Base-by-base conservation (phyloP, 2,888 invertebrate species). In the Oxycera nigricornis region DNA sequence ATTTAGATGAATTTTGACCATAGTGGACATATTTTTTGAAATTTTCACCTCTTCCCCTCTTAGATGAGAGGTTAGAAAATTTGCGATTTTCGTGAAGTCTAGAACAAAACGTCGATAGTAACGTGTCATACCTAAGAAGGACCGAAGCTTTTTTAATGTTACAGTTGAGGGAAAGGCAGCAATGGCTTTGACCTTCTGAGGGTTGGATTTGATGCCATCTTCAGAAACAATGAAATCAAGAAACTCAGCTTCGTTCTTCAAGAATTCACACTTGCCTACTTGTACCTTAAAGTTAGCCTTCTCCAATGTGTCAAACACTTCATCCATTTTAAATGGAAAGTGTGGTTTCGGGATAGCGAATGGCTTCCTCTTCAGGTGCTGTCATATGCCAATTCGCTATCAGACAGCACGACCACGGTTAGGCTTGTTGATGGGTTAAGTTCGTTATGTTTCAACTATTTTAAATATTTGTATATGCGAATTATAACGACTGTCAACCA, bases 181-280 rank as follows among this genome's bases (percentile, higher is more conserved):
- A n/a, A 72, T 72, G 7, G 72, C 57, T 17, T 72, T 1, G 6
- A 72, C 59, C 35, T 72, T 57, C 14, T 41, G n/a, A 9, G 46
- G 24, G 28, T 70, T 70, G 3, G 70, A n/a, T 50, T n/a, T 70
- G 11, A 70, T 70, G 9, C 26, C 70, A 14, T 70, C 50, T 50
- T 22, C 26, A n/a, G 50, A 70, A n/a, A 70, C 31, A 24, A 70
- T 24, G 14, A 70, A 70, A 2, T 26, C 46, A 11, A 50, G 26
- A 28, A 70, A 70, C 50, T 70, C 70, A 2, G 50, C 70, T 46
- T 46, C 2, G 2, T 70, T 17, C 14, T 24, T 50, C 2, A 20
- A 7, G 50, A 46, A 70, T 46, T 61, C 68, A 26, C 50, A 68
- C 17, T 68, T 72, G 20, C 39, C 57, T 2, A 72, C n/a, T 72